Evolutionary conservation across 2,888 invertebrate genomes (phyloP).

Genomic region (Philonicus albiceps): DNA sequence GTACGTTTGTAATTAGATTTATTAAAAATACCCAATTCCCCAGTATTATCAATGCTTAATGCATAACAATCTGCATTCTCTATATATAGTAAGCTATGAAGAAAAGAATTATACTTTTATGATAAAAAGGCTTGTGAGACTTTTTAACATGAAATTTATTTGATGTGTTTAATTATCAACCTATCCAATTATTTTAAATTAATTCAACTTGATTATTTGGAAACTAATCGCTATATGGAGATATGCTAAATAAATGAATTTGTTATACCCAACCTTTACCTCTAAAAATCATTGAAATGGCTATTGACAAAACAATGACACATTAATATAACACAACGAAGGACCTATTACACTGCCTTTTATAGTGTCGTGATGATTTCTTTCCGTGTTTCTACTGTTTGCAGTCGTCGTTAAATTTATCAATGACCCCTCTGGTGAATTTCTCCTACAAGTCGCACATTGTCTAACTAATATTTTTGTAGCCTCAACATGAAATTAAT

Average conservation of each 20-base stretch:
- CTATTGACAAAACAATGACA: background rate
- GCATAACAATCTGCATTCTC: too few relatives aligned
- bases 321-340: background rate
- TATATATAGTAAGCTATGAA: too few relatives aligned
- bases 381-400: background rate
- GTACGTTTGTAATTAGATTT: too few relatives aligned
- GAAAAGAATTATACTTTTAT: too few relatives aligned
- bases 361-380: background rate
- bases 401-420: too few relatives aligned
- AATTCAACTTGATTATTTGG: too few relatives aligned
- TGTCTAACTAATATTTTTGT: background rate
- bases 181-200: too few relatives aligned
- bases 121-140: too few relatives aligned
- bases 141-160: too few relatives aligned
- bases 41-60: too few relatives aligned
- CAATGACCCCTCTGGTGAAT: background rate
- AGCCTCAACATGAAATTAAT: background rate
- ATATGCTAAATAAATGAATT: background rate
- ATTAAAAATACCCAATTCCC: too few relatives aligned
- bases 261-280: background rate
- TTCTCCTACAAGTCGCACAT: background rate
- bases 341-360: background rate
- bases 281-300: background rate
- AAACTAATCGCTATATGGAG: background rate
- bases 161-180: too few relatives aligned